Evolutionary conservation across 1,140 invertebrate genomes (phyloP).

Genomic region (Trichoplusia ni): DNA sequence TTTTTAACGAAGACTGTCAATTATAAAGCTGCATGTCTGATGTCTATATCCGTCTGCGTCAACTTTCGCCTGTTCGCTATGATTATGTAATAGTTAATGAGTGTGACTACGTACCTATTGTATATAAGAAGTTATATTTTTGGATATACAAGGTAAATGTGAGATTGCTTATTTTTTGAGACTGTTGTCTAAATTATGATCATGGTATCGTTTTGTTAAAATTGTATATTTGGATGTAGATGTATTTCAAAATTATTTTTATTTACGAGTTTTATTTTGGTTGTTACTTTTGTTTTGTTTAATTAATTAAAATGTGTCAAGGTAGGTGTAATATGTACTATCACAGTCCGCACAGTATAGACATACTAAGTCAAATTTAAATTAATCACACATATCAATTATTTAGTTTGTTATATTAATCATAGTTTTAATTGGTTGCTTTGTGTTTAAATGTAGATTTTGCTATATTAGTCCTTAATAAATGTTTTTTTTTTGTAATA

Average conservation of each 20-base stretch:
- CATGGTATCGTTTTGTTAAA: slow-evolving; percentile 61
- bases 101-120: slow-evolving; percentile 33
- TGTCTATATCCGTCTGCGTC: no score
- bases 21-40: neutral
- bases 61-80: neutral
- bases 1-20: neutral
- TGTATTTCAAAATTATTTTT: slow-evolving; percentile 74
- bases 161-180: slow-evolving; percentile 74
- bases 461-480: slow-evolving; percentile 69
- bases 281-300: slow-evolving; percentile 53
- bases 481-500: slow-evolving; percentile 58
- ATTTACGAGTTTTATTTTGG: slow-evolving; percentile 64
- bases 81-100: neutral
- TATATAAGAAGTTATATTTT: slow-evolving; percentile 76
- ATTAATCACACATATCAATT: slow-evolving; percentile 76
- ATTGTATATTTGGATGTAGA: slow-evolving; percentile 43
- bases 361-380: slow-evolving; percentile 69
- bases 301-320: slow-evolving; percentile 23
- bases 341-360: slow-evolving; percentile 57
- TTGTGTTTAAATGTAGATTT: slow-evolving; percentile 73
- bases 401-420: slow-evolving; percentile 71
- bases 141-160: slow-evolving; percentile 64
- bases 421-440: slow-evolving; percentile 70
- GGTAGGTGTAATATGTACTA: slow-evolving; percentile 31
- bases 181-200: slow-evolving; percentile 73